phyloP scores from a whole-genome alignment of 2,888 invertebrate genomes.

The Gymnoscelis rufifasciata region DNA sequence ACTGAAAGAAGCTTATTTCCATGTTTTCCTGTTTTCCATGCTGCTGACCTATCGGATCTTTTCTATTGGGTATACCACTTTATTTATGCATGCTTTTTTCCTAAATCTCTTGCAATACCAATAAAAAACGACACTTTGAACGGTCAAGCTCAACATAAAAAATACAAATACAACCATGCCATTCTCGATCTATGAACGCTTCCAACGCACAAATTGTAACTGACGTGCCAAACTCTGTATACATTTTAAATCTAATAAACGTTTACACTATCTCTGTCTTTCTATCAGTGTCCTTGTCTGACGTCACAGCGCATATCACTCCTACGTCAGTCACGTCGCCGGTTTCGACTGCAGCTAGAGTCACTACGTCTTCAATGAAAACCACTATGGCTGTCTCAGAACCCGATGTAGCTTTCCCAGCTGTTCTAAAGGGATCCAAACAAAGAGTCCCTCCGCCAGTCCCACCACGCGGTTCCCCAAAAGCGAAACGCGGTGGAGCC shows the following conservation, averaged over 20 bases:
- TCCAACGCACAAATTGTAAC: constrained; percentile 56
- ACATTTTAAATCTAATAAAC: constrained; percentile 51
- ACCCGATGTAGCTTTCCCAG: constrained; percentile 83
- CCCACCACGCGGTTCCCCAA: constrained; percentile 89
- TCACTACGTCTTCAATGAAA: constrained; percentile 51
- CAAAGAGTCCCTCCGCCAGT: constrained; percentile 92
- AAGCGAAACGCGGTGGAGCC: constrained; percentile 77
- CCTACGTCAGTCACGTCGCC: constrained; percentile 70
- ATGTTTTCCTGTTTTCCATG: constrained; percentile 69
- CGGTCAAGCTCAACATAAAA: constrained; percentile 75
- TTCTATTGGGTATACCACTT: constrained; percentile 68
- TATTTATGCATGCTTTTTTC: constrained; percentile 52
- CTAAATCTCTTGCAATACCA: constrained; percentile 51
- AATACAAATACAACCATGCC: constrained; percentile 74
- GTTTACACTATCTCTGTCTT: constrained; percentile 34
- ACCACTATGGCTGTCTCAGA: constrained; percentile 59
- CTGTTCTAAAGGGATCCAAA: constrained; percentile 86
- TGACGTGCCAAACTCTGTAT: constrained; percentile 56
- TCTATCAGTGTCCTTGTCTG: constrained; percentile 72
- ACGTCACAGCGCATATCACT: constrained; percentile 75
- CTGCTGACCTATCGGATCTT: constrained; percentile 74
- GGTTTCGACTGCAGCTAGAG: constrained; percentile 61
- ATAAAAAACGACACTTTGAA: constrained; percentile 64
- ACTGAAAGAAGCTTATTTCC: constrained; percentile 54
- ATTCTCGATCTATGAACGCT: constrained; percentile 64